phyloP scores from a whole-genome alignment of 2,797 vertebrate genomes.

The Scleropages formosus region DNA sequence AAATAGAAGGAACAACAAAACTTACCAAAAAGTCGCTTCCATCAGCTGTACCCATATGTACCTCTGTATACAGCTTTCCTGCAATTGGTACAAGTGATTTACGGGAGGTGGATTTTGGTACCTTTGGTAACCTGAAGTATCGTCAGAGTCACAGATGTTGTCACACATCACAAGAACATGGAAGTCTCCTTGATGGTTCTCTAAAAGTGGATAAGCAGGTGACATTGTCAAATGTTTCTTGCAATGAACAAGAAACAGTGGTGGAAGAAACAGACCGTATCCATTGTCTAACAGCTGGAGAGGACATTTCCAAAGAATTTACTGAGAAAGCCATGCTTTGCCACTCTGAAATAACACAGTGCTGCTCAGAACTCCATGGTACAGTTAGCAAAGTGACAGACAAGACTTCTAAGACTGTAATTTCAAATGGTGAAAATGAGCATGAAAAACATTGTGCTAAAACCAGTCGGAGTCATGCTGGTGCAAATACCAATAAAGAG shows the following conservation, averaged over 20 bases:
- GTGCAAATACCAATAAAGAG: neutral
- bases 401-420: neutral
- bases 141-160: neutral
- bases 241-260: too few species aligned
- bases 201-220: neutral
- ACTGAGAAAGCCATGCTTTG: constrained; percentile 8
- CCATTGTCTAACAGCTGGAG: neutral
- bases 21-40: neutral
- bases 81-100: constrained; percentile 6
- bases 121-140: neutral
- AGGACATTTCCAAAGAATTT: constrained; percentile 8
- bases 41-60: neutral
- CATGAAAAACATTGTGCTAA: neutral
- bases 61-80: neutral
- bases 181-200: neutral
- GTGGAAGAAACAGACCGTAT: neutral
- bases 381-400: neutral
- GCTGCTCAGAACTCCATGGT: constrained; percentile 13
- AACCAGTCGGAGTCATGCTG: neutral
- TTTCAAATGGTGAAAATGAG: neutral
- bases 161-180: neutral
- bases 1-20: neutral
- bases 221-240: neutral
- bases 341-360: neutral
- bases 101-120: constrained; percentile 17